phyloP scores from a whole-genome alignment of 2,888 invertebrate species.

The Aspidapion aeneum region DNA sequence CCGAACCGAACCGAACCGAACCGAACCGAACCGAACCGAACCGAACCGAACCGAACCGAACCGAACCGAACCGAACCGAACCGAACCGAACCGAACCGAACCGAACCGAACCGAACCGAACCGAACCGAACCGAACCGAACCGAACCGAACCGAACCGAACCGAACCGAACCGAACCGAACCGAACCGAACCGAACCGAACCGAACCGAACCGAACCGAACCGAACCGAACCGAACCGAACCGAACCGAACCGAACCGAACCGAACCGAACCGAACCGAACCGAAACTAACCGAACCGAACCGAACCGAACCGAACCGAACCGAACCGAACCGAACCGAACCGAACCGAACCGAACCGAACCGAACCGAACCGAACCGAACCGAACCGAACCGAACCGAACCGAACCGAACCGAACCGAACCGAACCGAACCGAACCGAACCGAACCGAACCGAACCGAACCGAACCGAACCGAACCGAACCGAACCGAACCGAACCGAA shows the following conservation, averaged over 20 bases:
- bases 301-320: no score
- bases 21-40: not conserved
- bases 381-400: not conserved
- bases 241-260: slow-evolving; percentile 2
- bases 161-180: slow-evolving; percentile 1
- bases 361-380: not conserved
- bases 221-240: slow-evolving; percentile 1
- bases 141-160: slow-evolving; percentile 7
- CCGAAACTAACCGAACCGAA: no score
- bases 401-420: not conserved
- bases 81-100: not conserved
- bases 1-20: not conserved
- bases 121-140: not conserved
- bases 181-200: slow-evolving; percentile 1
- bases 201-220: slow-evolving; percentile 4
- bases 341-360: not conserved
- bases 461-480: slow-evolving; percentile 25
- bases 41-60: not conserved
- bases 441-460: slow-evolving; percentile 27
- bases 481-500: slow-evolving; percentile 24
- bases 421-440: slow-evolving; percentile 21
- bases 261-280: no score
- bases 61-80: no score
- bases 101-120: not conserved
- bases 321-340: slow-evolving; percentile 1